These are phyloP conservation scores for Drosophila histrio DNA, from an alignment of 2,888 invertebrate species.

Conservation along the genomic window DNA sequence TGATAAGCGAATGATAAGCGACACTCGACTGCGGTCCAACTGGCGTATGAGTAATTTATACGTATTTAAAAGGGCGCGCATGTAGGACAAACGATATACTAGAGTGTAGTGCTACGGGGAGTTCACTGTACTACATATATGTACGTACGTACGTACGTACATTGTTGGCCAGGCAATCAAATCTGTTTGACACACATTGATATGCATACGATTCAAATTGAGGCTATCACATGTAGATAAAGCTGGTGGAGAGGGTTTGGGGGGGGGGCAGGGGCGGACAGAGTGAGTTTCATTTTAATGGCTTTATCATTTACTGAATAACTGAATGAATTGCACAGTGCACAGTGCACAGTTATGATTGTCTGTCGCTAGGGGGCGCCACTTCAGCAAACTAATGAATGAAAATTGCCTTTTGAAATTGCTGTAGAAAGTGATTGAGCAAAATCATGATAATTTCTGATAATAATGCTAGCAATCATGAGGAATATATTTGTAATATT, in stretches of 20 bases:
- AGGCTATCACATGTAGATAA: constrained; percentile 5
- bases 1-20: constrained; percentile 53
- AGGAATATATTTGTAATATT: not conserved
- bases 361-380: constrained; percentile 5
- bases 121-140: not conserved
- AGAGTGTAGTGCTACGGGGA: too few relatives aligned
- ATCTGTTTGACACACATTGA: constrained; percentile 64
- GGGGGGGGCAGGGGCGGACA: too few relatives aligned
- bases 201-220: constrained; percentile 36
- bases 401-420: constrained; percentile 5
- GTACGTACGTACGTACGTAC: too few relatives aligned
- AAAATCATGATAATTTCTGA: not conserved
- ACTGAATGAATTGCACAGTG: constrained; percentile 14
- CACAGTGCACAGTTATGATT: not conserved
- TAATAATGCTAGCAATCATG: not conserved
- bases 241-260: too few relatives aligned
- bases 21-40: constrained; percentile 24
- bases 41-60: constrained; percentile 58
- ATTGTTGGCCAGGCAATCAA: constrained; percentile 39
- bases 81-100: too few relatives aligned
- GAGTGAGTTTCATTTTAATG: constrained; percentile 4
- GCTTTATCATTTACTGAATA: constrained; percentile 21
- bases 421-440: not conserved
- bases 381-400: constrained; percentile 12
- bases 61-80: too few relatives aligned